Evolutionary conservation across 2,797 vertebrate species (phyloP), one percentile per base, ranked within the genome.

Genomic region (Fratercula arctica): DNA sequence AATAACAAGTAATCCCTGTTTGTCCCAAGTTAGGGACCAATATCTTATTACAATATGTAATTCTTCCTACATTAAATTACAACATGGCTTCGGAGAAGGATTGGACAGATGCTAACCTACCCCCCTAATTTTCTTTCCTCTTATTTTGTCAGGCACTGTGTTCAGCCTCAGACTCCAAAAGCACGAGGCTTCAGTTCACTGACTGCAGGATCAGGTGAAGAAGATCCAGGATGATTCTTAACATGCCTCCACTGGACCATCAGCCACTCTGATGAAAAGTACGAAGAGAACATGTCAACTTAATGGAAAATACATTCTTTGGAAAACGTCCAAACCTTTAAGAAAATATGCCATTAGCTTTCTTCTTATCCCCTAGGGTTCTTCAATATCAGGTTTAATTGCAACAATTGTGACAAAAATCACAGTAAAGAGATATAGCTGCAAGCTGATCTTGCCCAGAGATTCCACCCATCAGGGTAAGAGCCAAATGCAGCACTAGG

Each of bases 401-500:
- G 94, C 54, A 88, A 85, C 16, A 81, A 33, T 41, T 92, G 77
- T 78, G 80, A 95, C 46, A 92, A 92, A 95, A 96, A 85, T 67
- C 54, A 57, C 33, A 79, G 51, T 74, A 87, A 87, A 81, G 60
- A 87, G 23, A 70, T 45, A 50, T 1, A 76, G 88, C 57, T 80
- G n/a, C 56, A 94, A 89, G 85, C 33, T 80, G 45, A 59, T 78
- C 31, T 82, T 82, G 66, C 66, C 81, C 80, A 88, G 51, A 77
- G 31, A 88, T 76, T 78, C 20, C 41, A 89, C 39, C 25, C 48
- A 69, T 57, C 10, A 53, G 28, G 18, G 13, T 29, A 74, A 79
- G 57, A 89, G n/a, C 45, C 80, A 80, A 87, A 90, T 14, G 74
- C 86, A 80, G 67, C 24, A 16, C 37, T 26, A 60, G n/a, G 35